Conservation (phyloP, 2,113 vertebrate genomes). For the Halcyon malimbica region DNA sequence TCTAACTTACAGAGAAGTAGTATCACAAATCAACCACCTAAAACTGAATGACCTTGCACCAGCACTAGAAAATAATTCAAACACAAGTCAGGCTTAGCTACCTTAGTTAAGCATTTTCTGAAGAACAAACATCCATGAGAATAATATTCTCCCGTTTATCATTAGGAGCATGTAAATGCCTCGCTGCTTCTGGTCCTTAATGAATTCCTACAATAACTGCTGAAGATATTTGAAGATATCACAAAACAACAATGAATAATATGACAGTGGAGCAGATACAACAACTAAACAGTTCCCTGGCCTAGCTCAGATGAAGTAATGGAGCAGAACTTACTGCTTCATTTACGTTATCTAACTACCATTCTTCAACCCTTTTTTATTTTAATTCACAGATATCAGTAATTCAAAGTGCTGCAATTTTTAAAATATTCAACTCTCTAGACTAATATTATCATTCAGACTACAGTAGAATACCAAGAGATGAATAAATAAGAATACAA, state of each 20-base stretch:
- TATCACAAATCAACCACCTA: neutral
- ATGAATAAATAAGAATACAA: conserved; percentile 18
- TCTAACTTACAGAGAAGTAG: neutral
- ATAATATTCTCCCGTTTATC: neutral
- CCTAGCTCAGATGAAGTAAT: conserved; percentile 1
- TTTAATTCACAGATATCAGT: conserved; percentile 35
- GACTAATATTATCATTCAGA: neutral
- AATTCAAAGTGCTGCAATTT: conserved; percentile 43
- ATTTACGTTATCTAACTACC: conserved; percentile 35
- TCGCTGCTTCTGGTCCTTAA: neutral
- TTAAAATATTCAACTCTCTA: conserved; percentile 1
- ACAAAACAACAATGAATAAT: neutral
- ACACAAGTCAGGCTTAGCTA: neutral
- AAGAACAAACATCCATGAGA: neutral
- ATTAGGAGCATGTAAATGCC: neutral
- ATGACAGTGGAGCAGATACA: neutral
- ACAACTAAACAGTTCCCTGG: neutral
- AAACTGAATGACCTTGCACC: neutral
- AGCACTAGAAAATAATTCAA: neutral
- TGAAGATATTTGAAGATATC: neutral
- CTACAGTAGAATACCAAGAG: neutral
- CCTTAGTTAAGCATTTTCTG: neutral
- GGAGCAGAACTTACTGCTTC: conserved; percentile 54
- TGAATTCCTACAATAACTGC: conserved; percentile 15
- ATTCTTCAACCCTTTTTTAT: conserved; percentile 18